Conservation (phyloP, 2,797 vertebrate species). For the Dromococcyx pavoninus region DNA sequence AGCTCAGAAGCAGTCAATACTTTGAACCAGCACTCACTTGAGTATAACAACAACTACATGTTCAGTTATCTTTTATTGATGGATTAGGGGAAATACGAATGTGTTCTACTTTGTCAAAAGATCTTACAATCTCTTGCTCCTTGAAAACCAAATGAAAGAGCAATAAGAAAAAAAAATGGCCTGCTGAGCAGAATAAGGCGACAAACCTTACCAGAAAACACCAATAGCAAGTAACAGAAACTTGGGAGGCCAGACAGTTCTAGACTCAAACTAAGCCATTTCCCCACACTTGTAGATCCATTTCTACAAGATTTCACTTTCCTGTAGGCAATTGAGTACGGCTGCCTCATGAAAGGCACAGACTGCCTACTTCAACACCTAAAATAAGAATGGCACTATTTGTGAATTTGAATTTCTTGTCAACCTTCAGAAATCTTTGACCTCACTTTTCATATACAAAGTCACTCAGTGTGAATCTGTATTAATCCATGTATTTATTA, state of each 20-base stretch:
- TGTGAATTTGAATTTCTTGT: not conserved
- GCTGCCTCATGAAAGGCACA: not conserved
- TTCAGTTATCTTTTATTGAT: not conserved
- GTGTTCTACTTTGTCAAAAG: not conserved
- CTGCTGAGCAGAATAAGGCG: not conserved
- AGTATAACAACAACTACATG: not conserved
- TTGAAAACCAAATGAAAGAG: not conserved
- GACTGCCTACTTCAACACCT: not conserved
- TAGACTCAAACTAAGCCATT: not conserved
- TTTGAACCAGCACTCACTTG: not conserved
- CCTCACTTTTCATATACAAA: not conserved
- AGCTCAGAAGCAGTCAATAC: not conserved
- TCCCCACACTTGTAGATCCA: not conserved
- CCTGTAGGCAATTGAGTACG: not conserved
- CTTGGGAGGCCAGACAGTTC: not conserved
- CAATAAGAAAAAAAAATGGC: not conserved
- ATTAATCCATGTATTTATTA: not conserved
- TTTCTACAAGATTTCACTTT: not conserved
- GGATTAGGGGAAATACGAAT: not conserved
- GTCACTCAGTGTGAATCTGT: not conserved
- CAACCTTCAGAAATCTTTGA: not conserved
- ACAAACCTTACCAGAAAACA: not conserved
- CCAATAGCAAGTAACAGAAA: not conserved
- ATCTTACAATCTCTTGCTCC: not conserved
- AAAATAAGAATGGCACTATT: not conserved